Evolutionary conservation across 92 coral and sea anemone genomes (phyloP), one percentile per base, ranked within the genome.

Genomic region (Diadumene lineata): DNA sequence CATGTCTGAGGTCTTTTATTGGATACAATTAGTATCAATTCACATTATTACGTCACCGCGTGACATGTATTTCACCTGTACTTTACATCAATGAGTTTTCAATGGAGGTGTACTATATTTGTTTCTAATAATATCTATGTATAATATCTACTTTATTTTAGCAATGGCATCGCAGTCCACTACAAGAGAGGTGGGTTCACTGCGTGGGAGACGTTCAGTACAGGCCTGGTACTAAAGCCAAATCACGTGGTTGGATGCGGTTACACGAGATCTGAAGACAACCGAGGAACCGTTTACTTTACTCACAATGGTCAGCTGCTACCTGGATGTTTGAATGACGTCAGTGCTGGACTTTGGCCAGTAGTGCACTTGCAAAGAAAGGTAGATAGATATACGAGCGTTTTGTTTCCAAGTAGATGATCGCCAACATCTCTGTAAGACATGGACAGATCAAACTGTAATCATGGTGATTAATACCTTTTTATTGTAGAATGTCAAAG

Each of bases 171-270:
- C 50, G 97, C 97, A 10, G 91, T 91, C 16, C 91, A 83, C 33
- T 94, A 91, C 82, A 80, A 81, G 71, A 67, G 86, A n/a, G 98
- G 98, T 7, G 97, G 98, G 22, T 75, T 92, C 56, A 81, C 93
- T 38, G 72, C 80, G 22, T 94, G 98, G 98, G 85, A 89, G 61
- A 91, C 92, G n/a, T 84, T 92, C 24, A 83, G 82, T 19, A 76
- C 93, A 2, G 93, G 88, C 55, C 64, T 94, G 31, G 77, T 73
- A 44, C 80, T 94, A 83, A 81, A 85, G 57, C 82, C 79, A 19
- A 77, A 56, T 13, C 94, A 94, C 86, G 92, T 94, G 66, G 78
- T 94, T 31, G 98, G 98, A 18, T 94, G 98, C 73, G 97, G 98
- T 30, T 94, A 87, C 77, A 87, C 85, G 56, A 79, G 89, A 46